Percentiles rank a stretch among this genome's conserved stretches.
Evolutionary conservation across 1,140 invertebrate species (phyloP).

Genomic region (Cyrtorhinus lividipennis): DNA sequence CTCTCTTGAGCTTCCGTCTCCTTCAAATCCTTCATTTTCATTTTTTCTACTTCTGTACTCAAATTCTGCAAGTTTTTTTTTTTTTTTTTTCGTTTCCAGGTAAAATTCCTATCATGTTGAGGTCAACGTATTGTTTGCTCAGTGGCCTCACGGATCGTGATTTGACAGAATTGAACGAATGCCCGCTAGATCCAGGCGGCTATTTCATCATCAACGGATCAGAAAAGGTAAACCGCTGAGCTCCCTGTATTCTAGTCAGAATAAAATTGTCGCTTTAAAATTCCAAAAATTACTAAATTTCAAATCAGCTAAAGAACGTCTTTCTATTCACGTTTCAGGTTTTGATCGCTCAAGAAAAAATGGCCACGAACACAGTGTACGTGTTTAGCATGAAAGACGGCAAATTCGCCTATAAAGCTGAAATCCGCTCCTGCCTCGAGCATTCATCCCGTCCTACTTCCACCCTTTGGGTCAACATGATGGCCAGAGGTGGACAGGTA

Average conservation of each 20-base stretch:
- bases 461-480: constrained; percentile 98
- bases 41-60: too few relatives aligned
- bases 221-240: constrained; percentile 54
- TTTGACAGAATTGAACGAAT: constrained; percentile 96
- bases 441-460: constrained; percentile 85
- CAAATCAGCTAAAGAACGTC: too few relatives aligned
- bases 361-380: constrained; percentile 99
- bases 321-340: constrained; percentile 36
- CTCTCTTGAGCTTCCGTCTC: too few relatives aligned
- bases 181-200: constrained; percentile 93
- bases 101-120: constrained; percentile 98
- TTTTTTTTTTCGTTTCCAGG: constrained; percentile 26
- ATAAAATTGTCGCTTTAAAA: background rate
- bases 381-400: constrained; percentile 97
- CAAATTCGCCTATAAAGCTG: constrained; percentile 95
- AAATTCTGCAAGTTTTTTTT: too few relatives aligned
- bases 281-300: background rate
- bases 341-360: constrained; percentile 97
- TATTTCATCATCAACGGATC: constrained; percentile 95
- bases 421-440: constrained; percentile 91
- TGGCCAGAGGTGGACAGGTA: constrained; percentile 78
- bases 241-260: background rate
- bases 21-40: too few relatives aligned
- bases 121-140: constrained; percentile 91
- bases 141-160: constrained; percentile 92